phyloP scores from a whole-genome alignment of 2,888 invertebrate species.

The Zaprionus bogoriensis region DNA sequence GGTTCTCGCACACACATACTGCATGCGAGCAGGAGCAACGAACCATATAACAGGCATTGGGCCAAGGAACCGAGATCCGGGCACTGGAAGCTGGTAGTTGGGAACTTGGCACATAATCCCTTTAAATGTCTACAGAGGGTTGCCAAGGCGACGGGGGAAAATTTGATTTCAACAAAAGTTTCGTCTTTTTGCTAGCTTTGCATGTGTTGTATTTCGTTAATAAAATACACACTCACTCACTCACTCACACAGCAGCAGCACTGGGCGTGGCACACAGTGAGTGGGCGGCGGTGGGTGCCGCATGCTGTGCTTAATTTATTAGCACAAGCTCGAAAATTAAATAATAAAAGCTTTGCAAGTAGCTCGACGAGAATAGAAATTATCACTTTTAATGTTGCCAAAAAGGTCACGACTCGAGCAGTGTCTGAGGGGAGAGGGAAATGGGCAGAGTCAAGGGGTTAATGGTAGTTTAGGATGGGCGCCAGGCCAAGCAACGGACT shows the following conservation, averaged over 20 bases:
- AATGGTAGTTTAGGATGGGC: constrained; percentile 41
- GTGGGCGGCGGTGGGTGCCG: constrained; percentile 46
- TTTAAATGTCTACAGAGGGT: constrained; percentile 35
- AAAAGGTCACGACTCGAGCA: constrained; percentile 65
- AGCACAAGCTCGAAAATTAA: constrained; percentile 67
- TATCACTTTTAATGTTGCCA: constrained; percentile 76
- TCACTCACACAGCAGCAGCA: constrained; percentile 14
- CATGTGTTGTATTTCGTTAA: constrained; percentile 56
- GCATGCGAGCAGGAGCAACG: constrained; percentile 12
- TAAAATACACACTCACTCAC: constrained; percentile 19
- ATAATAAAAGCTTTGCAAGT: constrained; percentile 75
- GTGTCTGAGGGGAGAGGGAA: not conserved
- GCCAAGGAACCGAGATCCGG: constrained; percentile 28
- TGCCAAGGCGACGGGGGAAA: not conserved
- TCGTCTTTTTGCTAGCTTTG: constrained; percentile 39
- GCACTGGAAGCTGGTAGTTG: constrained; percentile 3
- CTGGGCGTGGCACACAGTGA: constrained; percentile 34
- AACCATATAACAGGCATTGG: constrained; percentile 46
- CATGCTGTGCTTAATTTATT: constrained; percentile 70
- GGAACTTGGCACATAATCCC: constrained; percentile 69
- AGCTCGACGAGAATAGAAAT: constrained; percentile 65
- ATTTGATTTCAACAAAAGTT: constrained; percentile 54
- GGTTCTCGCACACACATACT: constrained; percentile 17
- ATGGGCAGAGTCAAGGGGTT: constrained; percentile 1
- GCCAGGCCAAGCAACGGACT: constrained; percentile 42